phyloP scores from a whole-genome alignment of 2,888 invertebrate species.

The Dysmachus trigonus region DNA sequence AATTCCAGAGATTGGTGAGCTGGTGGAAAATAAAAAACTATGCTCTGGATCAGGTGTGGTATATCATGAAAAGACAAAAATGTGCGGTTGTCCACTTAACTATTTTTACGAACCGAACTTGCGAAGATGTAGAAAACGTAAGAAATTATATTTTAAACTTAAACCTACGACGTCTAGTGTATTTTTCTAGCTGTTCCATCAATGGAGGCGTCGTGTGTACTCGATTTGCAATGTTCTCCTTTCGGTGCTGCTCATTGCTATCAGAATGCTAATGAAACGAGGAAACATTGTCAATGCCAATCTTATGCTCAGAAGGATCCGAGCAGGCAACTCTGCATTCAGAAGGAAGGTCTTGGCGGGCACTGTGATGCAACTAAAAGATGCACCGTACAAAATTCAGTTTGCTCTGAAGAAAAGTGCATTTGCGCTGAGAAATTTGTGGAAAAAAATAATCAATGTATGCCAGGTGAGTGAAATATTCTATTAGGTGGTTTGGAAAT shows the following conservation, averaged over 20 bases:
- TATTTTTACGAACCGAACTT: constrained; percentile 59
- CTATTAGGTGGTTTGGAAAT: not conserved
- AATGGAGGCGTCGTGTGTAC: constrained; percentile 54
- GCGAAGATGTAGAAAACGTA: constrained; percentile 62
- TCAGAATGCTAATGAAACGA: constrained; percentile 55
- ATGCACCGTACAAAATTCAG: constrained; percentile 56
- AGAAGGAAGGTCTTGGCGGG: constrained; percentile 59
- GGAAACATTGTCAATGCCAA: constrained; percentile 60
- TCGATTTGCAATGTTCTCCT: constrained; percentile 61
- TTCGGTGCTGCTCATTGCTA: constrained; percentile 57
- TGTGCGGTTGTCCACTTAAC: constrained; percentile 61
- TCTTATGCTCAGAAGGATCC: constrained; percentile 60
- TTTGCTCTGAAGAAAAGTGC: constrained; percentile 59
- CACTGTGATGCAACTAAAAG: constrained; percentile 59
- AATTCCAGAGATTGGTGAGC: constrained; percentile 61
- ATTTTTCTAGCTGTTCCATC: not conserved
- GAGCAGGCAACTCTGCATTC: constrained; percentile 58
- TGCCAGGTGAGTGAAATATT: constrained; percentile 54
- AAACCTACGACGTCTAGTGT: not conserved
- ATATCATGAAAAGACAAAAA: constrained; percentile 57
- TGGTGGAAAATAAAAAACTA: constrained; percentile 59
- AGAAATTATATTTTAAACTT: constrained; percentile 45
- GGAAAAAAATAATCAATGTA: constrained; percentile 56
- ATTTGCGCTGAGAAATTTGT: constrained; percentile 57
- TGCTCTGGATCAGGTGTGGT: constrained; percentile 54